These are phyloP conservation scores for Cathartes aura DNA, from an alignment of 2,113 vertebrate species.

Conservation along the genomic window DNA sequence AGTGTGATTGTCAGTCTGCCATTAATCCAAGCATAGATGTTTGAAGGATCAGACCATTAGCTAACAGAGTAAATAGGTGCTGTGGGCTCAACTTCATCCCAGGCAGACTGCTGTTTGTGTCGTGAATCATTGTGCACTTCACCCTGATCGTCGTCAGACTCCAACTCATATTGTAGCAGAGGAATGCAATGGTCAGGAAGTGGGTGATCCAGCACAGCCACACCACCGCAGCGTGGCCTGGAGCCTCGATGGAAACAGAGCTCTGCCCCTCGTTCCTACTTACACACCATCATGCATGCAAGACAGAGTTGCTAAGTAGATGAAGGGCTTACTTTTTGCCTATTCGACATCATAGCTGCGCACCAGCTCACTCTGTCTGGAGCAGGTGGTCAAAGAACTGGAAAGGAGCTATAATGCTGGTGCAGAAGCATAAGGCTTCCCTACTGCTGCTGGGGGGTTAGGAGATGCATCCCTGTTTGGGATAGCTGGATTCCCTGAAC, in stretches of 20 bases:
- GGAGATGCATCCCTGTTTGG: background rate
- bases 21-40: background rate
- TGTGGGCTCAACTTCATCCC: background rate
- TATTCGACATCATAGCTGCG: background rate
- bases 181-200: background rate
- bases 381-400: background rate
- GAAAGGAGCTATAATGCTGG: background rate
- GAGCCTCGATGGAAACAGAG: background rate
- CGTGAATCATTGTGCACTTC: background rate
- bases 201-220: background rate
- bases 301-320: background rate
- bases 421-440: background rate
- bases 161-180: background rate
- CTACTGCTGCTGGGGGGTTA: background rate
- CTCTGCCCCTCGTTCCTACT: background rate
- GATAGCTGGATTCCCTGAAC: background rate
- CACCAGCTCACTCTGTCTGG: background rate
- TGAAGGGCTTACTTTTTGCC: background rate
- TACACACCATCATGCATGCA: background rate
- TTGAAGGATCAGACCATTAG: background rate
- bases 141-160: rapidly evolving
- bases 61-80: background rate
- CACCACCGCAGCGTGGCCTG: background rate
- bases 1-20: background rate
- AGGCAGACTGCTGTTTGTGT: background rate